Base-by-base conservation (phyloP, 2,113 vertebrate genomes). In the Capreolus pygargus region DNA sequence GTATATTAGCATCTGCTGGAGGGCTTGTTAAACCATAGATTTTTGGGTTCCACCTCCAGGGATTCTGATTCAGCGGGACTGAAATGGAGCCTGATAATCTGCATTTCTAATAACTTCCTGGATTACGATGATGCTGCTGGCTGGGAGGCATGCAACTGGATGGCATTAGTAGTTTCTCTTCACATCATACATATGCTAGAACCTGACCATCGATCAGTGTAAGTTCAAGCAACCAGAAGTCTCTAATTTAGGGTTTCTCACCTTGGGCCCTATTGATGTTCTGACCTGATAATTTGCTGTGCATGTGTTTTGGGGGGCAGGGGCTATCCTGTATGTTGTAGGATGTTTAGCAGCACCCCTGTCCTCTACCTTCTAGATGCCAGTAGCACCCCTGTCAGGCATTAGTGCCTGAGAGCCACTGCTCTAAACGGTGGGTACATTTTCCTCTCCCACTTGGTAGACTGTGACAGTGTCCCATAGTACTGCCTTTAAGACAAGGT, bases 321-420 rank as follows among this genome's bases (percentile, higher is more conserved):
- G 15, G 8, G 9, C 23, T 70, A 5, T 21, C 15, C 55, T n/a
- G 21, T 25, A 6, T 1, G 0, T 7, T 64, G 16, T 4, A 82
- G 60, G 8, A 23, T n/a, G 21, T 33, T 92, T 21, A 67, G 21
- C 70, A 87, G 36, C 0, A 28, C 60, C 16, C 27, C 23, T 60
- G 45, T 47, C 83, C 27, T 88, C 54, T 60, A 8, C 27, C 61
- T 14, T 8, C 28, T 10, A 33, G 79, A 79, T 61, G 54, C 13
- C 36, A 45, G 15, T 1, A 74, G 45, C 27, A 79, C 57, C 74
- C 36, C n/a, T 85, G 55, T 79, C 86, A 55, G 47, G 14, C 13
- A 54, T 25, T 76, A 76, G 70, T n/a, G 60, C 30, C 36, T 23
- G n/a, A 92, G 55, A 57, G 74, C 5, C 6, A 1, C 13, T 36